phyloP scores from a whole-genome alignment of 1,140 invertebrate genomes.

The Coptotermes formosanus region DNA sequence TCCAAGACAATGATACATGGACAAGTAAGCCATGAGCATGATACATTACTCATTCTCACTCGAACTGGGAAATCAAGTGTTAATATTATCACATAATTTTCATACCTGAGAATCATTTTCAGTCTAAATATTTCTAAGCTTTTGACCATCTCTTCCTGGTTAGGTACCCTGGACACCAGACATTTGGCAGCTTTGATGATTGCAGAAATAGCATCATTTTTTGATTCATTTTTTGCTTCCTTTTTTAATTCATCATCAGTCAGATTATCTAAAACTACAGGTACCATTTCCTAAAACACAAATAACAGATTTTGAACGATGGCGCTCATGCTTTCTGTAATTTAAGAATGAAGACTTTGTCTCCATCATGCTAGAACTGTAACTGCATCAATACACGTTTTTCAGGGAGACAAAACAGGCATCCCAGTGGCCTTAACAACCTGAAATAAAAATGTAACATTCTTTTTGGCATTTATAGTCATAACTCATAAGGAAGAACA shows the following conservation, averaged over 20 bases:
- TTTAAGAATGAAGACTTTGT: too few species aligned
- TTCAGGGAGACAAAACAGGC: too few species aligned
- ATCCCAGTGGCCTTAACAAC: too few species aligned
- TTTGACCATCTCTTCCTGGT: slow-evolving; percentile 81
- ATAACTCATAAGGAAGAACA: too few species aligned
- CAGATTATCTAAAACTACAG: slow-evolving; percentile 86
- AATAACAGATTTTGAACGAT: slow-evolving; percentile 30
- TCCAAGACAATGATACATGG: neutral
- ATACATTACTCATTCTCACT: too few species aligned
- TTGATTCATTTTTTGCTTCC: slow-evolving; percentile 93
- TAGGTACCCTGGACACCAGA: slow-evolving; percentile 73
- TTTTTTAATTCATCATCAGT: slow-evolving; percentile 97
- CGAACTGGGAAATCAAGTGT: too few species aligned
- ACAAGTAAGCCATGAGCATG: too few species aligned
- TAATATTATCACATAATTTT: neutral
- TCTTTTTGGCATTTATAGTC: too few species aligned
- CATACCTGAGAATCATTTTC: slow-evolving; percentile 86
- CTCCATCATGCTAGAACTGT: too few species aligned
- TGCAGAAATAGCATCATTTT: slow-evolving; percentile 87
- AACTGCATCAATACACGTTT: too few species aligned
- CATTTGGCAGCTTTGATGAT: slow-evolving; percentile 88
- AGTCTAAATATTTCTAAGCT: slow-evolving; percentile 92
- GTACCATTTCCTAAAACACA: slow-evolving; percentile 77
- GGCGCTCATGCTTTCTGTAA: too few species aligned
- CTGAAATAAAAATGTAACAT: too few species aligned